Conservation (phyloP, 2,797 vertebrate genomes). For the Darevskia mixta region DNA sequence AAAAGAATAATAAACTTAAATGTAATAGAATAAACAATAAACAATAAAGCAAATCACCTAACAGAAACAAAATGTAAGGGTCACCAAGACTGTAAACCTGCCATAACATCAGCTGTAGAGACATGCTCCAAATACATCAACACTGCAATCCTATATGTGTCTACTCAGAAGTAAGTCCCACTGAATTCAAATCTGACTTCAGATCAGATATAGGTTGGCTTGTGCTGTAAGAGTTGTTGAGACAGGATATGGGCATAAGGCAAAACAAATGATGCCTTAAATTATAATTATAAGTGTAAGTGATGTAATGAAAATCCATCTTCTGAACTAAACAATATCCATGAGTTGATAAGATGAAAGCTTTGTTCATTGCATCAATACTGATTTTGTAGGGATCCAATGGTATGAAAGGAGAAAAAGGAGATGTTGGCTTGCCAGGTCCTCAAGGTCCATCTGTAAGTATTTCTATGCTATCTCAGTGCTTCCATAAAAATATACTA, state of each 20-base stretch:
- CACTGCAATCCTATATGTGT: background rate
- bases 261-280: background rate
- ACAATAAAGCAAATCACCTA: too few species aligned
- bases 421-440: constrained; percentile 90
- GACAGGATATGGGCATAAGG: background rate
- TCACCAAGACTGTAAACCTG: background rate
- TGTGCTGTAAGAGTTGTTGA: background rate
- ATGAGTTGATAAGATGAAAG: constrained; percentile 2
- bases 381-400: constrained; percentile 87
- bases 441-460: constrained; percentile 95
- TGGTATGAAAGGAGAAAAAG: constrained; percentile 94
- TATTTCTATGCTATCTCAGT: constrained; percentile 38
- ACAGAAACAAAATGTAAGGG: background rate
- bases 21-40: background rate
- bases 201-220: background rate
- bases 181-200: background rate
- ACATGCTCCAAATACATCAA: background rate
- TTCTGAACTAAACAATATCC: background rate
- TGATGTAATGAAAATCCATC: background rate
- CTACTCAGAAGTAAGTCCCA: background rate
- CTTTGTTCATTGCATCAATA: constrained; percentile 33
- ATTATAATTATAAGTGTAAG: background rate
- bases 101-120: background rate
- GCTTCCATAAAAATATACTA: background rate
- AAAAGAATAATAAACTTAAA: background rate